phyloP scores from a whole-genome alignment of 2,888 invertebrate genomes.

The Tupiocoris notatus region DNA sequence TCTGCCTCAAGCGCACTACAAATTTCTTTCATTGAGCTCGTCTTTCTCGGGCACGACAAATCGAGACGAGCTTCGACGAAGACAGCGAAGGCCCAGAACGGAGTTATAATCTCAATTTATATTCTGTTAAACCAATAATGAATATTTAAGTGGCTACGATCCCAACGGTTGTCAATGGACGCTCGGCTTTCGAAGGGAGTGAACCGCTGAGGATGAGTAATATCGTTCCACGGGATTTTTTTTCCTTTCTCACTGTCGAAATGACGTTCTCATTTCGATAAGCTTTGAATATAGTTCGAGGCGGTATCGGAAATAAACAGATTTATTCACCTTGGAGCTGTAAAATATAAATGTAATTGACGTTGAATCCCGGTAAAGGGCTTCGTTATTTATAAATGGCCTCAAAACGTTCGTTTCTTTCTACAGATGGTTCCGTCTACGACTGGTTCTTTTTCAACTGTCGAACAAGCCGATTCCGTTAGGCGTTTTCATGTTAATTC shows the following conservation, averaged over 20 bases:
- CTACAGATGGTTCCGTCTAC: too few species aligned
- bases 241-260: background rate
- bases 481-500: too few species aligned
- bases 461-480: too few species aligned
- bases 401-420: too few species aligned
- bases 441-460: too few species aligned
- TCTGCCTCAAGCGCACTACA: background rate
- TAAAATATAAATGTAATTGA: too few species aligned
- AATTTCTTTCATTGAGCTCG: background rate
- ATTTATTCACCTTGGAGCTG: too few species aligned
- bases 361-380: too few species aligned
- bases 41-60: background rate
- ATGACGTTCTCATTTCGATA: background rate
- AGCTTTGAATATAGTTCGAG: background rate
- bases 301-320: background rate
- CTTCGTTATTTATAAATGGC: too few species aligned
- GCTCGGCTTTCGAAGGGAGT: background rate
- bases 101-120: background rate
- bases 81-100: background rate
- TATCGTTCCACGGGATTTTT: too few species aligned
- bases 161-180: background rate
- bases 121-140: background rate
- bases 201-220: background rate
- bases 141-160: background rate
- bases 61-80: background rate